Evolutionary conservation across 2,888 invertebrate species (phyloP).

Genomic region (Drosophila koepferae): DNA sequence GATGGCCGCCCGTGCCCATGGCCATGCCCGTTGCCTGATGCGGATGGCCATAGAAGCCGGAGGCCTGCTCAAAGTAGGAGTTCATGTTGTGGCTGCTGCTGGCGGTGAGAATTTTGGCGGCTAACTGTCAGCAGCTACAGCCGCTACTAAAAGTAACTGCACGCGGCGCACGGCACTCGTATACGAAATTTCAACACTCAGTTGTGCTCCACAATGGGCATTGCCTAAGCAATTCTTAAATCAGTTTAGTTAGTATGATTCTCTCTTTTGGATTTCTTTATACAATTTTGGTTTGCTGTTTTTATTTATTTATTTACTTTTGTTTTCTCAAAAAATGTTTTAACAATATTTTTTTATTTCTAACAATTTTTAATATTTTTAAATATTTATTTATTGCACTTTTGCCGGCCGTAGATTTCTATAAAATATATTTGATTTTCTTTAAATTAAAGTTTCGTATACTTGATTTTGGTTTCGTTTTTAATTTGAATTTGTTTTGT

Average conservation of each 20-base stretch:
- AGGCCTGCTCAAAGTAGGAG: slow-evolving; percentile 96
- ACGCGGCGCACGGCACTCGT: slow-evolving; percentile 45
- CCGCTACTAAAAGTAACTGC: slow-evolving; percentile 64
- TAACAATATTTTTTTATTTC: slow-evolving; percentile 7
- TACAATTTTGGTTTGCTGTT: slow-evolving; percentile 15
- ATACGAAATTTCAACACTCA: slow-evolving; percentile 12
- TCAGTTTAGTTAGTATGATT: slow-evolving; percentile 18
- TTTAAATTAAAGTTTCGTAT: slow-evolving; percentile 46
- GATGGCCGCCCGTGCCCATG: slow-evolving; percentile 89
- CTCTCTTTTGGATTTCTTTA: slow-evolving; percentile 2
- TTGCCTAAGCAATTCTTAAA: slow-evolving; percentile 14
- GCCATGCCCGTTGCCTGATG: slow-evolving; percentile 91
- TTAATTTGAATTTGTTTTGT: neutral
- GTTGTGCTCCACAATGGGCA: slow-evolving; percentile 21
- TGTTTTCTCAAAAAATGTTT: slow-evolving; percentile 35
- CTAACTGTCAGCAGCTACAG: slow-evolving; percentile 66
- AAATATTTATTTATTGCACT: slow-evolving; percentile 61
- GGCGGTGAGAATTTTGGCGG: slow-evolving; percentile 85
- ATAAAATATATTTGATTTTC: slow-evolving; percentile 25
- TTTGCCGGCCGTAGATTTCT: slow-evolving; percentile 44
- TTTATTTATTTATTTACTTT: neutral
- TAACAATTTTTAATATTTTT: slow-evolving; percentile 21
- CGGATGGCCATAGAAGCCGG: slow-evolving; percentile 97
- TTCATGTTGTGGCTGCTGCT: slow-evolving; percentile 89
- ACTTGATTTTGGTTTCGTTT: slow-evolving; percentile 59